Conservation (phyloP, 2,888 invertebrate genomes). For the Dascillus cervinus region DNA sequence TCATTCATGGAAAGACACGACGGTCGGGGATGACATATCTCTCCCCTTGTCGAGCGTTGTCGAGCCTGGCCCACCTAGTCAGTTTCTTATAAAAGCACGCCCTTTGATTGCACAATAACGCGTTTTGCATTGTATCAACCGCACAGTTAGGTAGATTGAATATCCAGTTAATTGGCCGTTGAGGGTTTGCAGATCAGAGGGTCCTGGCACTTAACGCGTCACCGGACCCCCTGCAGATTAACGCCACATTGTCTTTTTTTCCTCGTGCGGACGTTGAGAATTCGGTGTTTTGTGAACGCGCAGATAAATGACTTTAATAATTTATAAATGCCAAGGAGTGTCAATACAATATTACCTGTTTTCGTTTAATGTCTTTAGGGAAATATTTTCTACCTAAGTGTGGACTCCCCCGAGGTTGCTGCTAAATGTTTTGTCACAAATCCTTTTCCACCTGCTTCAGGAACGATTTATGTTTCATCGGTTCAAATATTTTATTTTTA, state of each 20-base stretch:
- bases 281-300: conserved; percentile 9
- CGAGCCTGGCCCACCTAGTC: conserved; percentile 5
- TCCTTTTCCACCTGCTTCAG: too few relatives aligned
- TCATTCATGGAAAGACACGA: conserved; percentile 17
- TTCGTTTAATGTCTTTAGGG: too few relatives aligned
- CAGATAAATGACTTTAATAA: conserved; percentile 10
- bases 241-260: conserved; percentile 2
- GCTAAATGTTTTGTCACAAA: too few relatives aligned
- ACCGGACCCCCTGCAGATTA: conserved; percentile 19
- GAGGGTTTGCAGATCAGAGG: conserved; percentile 15
- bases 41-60: background rate
- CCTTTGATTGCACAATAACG: conserved; percentile 20
- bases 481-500: too few relatives aligned
- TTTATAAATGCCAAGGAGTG: conserved; percentile 10
- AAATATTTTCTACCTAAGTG: too few relatives aligned
- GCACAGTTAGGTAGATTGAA: conserved; percentile 21
- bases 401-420: too few relatives aligned
- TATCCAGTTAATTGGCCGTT: conserved; percentile 29
- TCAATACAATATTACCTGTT: too few relatives aligned
- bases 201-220: conserved; percentile 22
- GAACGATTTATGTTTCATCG: too few relatives aligned
- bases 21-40: background rate
- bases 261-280: conserved; percentile 9
- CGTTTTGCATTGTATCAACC: conserved; percentile 21
- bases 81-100: conserved; percentile 11